Evolutionary conservation across 2,888 invertebrate genomes (phyloP), one percentile per base, ranked within the genome.

Genomic region (Eledone cirrhosa): DNA sequence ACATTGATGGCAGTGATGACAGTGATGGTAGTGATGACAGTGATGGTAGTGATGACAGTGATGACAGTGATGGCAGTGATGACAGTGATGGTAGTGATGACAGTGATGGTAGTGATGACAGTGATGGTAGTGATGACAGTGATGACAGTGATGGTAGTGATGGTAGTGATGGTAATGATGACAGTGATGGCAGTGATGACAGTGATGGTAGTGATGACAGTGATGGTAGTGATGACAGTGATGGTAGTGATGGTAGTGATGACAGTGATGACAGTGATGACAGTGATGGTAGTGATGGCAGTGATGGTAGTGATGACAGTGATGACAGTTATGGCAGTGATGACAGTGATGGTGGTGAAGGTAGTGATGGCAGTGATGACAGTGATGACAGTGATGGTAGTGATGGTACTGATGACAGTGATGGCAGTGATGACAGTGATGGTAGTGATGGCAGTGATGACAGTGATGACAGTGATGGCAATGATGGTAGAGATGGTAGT

Each of bases 11-110:
- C n/a, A n/a, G n/a, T n/a, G n/a, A n/a, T n/a, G n/a, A n/a, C n/a
- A n/a, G n/a, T n/a, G n/a, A n/a, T n/a, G n/a, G n/a, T n/a, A 69
- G 72, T n/a, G 72, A 16, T 69, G 27, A 19, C 24, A 19, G 72
- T 24, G 27, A 19, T n/a, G 72, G 27, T 24, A 24, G 19, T 69
- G 27, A 24, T 24, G 24, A 24, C 24, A 69, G 72, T 69, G 27
- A 24, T 19, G 72, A 24, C 19, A 24, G 19, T 19, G 72, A 16
- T 69, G 72, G 24, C 27, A 69, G 72, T 69, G 72, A 19, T 69
- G 72, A 24, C 27, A 69, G 72, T 69, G 72, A 19, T 69, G 72
- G 24, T 24, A 69, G 72, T 69, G 72, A 24, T 69, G 72, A 69
- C 27, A 69, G 72, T 24, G 72, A 27, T 69, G 72, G 27, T 24